Evolutionary conservation across 2,113 vertebrate species (phyloP).

Genomic region (Struthio camelus): DNA sequence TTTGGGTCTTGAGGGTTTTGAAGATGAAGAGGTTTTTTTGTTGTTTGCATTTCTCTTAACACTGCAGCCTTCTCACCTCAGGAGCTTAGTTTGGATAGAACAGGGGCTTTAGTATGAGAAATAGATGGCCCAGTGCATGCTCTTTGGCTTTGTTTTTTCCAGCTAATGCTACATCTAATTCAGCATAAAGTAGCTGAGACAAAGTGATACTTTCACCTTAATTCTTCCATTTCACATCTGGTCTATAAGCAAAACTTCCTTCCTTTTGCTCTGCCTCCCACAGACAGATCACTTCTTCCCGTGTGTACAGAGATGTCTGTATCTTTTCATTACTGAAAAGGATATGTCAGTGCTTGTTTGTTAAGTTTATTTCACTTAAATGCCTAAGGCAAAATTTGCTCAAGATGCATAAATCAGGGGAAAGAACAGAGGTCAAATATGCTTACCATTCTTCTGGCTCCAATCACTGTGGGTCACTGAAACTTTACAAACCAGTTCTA

Average conservation of each 20-base stretch:
- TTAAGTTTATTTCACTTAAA: background rate
- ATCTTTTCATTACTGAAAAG: background rate
- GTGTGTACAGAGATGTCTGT: background rate
- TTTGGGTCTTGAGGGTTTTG: background rate
- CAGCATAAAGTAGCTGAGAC: background rate
- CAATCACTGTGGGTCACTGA: background rate
- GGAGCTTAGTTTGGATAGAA: background rate
- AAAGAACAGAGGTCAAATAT: background rate
- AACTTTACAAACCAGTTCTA: background rate
- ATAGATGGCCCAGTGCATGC: background rate
- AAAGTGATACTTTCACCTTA: background rate
- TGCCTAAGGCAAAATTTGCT: background rate
- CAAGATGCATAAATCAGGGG: background rate
- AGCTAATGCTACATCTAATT: background rate
- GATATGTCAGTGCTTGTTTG: background rate
- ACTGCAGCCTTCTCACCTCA: background rate
- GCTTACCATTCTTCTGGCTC: background rate
- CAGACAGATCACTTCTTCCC: background rate
- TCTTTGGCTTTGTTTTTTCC: background rate
- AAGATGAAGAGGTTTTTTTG: rapidly evolving
- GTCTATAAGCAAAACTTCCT: background rate
- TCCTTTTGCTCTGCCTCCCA: background rate
- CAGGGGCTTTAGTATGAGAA: background rate
- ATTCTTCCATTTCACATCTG: background rate
- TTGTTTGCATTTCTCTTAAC: background rate